These are phyloP conservation scores for Drosophila pseudoobscura DNA, from an alignment of 1,140 invertebrate genomes.

Conservation along the genomic window DNA sequence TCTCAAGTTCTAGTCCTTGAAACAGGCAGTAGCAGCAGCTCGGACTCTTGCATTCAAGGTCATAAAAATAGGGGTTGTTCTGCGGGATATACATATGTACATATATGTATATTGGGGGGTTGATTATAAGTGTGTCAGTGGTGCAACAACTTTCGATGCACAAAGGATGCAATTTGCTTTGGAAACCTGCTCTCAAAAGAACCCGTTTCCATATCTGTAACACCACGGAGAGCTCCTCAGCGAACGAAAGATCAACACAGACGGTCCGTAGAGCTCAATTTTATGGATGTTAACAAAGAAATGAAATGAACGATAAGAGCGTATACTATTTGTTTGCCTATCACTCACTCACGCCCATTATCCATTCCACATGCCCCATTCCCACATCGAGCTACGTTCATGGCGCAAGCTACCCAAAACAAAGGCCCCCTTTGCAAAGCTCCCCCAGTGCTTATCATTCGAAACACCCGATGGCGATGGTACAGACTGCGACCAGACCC, in stretches of 20 bases:
- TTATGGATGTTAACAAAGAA: conserved; percentile 7
- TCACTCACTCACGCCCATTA: too few relatives aligned
- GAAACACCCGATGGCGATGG: conserved; percentile 20
- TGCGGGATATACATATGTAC: not conserved
- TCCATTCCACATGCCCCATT: too few relatives aligned
- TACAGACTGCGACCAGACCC: conserved; percentile 23
- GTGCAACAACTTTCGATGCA: conserved; percentile 34
- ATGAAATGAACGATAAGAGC: conserved; percentile 31
- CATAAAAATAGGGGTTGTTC: conserved; percentile 15
- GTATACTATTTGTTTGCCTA: not conserved
- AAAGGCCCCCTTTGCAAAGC: conserved; percentile 7
- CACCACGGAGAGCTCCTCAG: not conserved
- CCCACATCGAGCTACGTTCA: not conserved
- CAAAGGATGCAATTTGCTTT: conserved; percentile 17
- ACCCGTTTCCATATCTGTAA: not conserved
- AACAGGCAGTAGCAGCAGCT: not conserved
- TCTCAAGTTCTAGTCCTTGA: conserved; percentile 44
- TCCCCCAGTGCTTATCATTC: conserved; percentile 20
- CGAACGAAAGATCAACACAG: conserved; percentile 1
- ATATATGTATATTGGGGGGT: conserved; percentile 19
- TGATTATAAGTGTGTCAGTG: conserved; percentile 62
- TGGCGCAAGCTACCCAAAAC: conserved; percentile 21
- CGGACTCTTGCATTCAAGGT: conserved; percentile 38
- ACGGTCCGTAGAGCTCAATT: conserved; percentile 16
- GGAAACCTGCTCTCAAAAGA: conserved; percentile 7